Evolutionary conservation across 2,113 vertebrate genomes (phyloP).

Genomic region (Antigone vipio): DNA sequence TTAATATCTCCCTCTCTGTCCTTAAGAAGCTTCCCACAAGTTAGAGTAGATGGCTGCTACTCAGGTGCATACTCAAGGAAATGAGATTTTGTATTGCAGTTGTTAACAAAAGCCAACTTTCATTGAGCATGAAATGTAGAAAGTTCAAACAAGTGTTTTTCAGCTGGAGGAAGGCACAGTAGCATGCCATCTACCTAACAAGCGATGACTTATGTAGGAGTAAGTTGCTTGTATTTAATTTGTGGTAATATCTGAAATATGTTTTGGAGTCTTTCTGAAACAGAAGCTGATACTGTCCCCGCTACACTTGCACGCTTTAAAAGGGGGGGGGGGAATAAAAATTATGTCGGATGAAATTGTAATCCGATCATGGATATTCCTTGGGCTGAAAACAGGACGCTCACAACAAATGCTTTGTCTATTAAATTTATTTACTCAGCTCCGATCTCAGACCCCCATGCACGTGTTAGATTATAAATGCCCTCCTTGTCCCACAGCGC

Average conservation of each 20-base stretch:
- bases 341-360: not conserved
- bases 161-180: not conserved
- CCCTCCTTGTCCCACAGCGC: accelerated
- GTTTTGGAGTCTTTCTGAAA: not conserved
- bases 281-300: not conserved
- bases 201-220: not conserved
- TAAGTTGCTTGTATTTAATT: not conserved
- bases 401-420: not conserved
- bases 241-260: not conserved
- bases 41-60: not conserved
- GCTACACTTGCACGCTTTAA: not conserved
- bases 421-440: not conserved
- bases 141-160: not conserved
- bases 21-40: not conserved
- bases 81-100: not conserved
- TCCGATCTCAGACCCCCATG: accelerated
- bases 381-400: not conserved
- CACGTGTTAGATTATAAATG: accelerated
- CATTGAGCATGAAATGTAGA: accelerated
- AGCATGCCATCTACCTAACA: not conserved
- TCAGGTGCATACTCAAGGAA: not conserved
- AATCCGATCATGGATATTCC: not conserved
- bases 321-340: not conserved
- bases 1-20: not conserved
- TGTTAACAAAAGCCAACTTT: not conserved